Base-by-base conservation (phyloP, 2,888 invertebrate genomes). In the Tetragnatha montana region DNA sequence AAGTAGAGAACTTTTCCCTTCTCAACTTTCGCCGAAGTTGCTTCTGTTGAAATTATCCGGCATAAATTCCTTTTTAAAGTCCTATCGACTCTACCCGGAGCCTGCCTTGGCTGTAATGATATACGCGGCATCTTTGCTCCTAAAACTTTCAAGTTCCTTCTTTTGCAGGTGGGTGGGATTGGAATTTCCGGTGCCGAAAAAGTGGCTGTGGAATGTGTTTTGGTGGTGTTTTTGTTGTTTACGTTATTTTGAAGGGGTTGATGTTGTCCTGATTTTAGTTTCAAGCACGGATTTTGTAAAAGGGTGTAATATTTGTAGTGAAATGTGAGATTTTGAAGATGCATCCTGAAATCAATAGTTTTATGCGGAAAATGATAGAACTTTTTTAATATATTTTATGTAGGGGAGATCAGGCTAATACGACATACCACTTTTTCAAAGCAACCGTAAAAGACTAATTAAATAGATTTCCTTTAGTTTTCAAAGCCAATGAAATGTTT, bases 31-130 rank as follows among this genome's bases (percentile, higher is more conserved):
- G 14, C 75, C 47, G 51, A 74, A 82, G 83, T 69, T 76, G 47
- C 6, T 14, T 76, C 83, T 35, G 68, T 84, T 84, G 83, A 73
- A 86, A 73, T 86, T 86, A 86, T 79, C 86, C 49, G 79, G 79
- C 86, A 86, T 86, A 86, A 79, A 79, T 79, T 86, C 80, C 86
- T 80, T 80, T 86, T 86, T 86, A 86, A 86, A 73, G 35, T 86
- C 79, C 71, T 51, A 85, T 86, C 79, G 79, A 80, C 73, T 80
- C 73, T 68, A 69, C 17, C 8, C 10, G 83, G 75, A 50, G 21
- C n/a, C 69, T 50, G 60, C 17, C 8, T 50, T 47, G 12, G 19
- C n/a, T 17, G 80, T 86, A 80, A 86, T 86, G 86, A 80, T 86
- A 74, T 79, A 86, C 80, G 75, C 68, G 47, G 35, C 7, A n/a